Base-by-base conservation (phyloP, 2,888 invertebrate species). In the Melinaea marsaeus region DNA sequence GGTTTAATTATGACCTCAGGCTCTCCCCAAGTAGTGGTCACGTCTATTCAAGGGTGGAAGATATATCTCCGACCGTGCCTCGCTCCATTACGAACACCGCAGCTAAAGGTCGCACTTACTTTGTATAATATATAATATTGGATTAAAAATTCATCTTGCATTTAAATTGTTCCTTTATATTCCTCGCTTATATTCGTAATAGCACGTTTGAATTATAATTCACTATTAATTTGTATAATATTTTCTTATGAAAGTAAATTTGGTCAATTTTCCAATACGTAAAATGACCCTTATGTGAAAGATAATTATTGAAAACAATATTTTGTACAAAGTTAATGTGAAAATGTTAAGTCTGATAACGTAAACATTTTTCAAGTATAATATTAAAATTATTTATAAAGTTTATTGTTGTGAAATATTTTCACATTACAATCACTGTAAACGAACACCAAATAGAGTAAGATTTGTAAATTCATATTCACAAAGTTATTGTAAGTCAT, bases 1-100 rank as follows among this genome's bases (percentile, higher is more conserved):
- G 90, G 79, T 89, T 90, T 90, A 90, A 90, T 90, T 90, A 90
- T 86, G 90, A 90, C 89, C 85, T 90, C 74, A 80, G 89, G 89
- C 84, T 88, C 66, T 89, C 90, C 77, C 90, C 90, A 71, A 86
- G 85, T 79, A 89, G 81, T 76, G 90, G 90, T 84, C 90, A 90
- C 84, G 89, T 90, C 74, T 90, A 90, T 80, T 90, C 90, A 76
- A 86, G 90, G 81, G 90, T 90, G 73, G 90, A 90, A 59, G 90
- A 90, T 78, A 85, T 89, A 76, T 89, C 90, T 66, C 89, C 90
- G 34, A 84, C 81, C 62, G 81, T 85, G 71, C 83, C 89, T 62
- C 88, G 87, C 72, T 83, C 88, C 62, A 78, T 85, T 71, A 78
- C 86, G 57, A 83, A 81, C 62, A 79, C 77, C 73, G 80, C 84